Evolutionary conservation across 2,113 vertebrate genomes (phyloP).

Genomic region (Pseudonaja textilis): DNA sequence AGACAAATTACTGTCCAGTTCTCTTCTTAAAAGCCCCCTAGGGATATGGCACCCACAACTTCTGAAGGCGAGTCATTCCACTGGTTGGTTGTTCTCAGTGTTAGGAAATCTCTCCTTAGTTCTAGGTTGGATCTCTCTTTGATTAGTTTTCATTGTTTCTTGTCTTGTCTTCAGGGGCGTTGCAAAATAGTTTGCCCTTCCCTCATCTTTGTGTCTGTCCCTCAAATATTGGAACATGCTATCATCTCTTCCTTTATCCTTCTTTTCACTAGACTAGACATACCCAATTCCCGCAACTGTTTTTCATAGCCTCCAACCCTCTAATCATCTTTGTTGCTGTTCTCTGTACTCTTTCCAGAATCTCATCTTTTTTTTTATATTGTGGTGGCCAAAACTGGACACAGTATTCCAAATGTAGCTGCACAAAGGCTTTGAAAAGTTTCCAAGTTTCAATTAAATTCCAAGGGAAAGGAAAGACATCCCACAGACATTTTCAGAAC

Average conservation of each 20-base stretch:
- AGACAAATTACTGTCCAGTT: not conserved
- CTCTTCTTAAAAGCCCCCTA: not conserved
- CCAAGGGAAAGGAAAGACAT: not conserved
- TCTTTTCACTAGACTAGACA: not conserved
- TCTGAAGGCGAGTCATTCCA: not conserved
- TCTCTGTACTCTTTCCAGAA: not conserved
- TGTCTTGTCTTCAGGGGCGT: not conserved
- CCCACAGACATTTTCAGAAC: not conserved
- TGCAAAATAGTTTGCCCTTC: not conserved
- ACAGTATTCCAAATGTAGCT: not conserved
- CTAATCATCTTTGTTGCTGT: not conserved
- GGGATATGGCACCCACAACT: not conserved
- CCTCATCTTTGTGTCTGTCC: not conserved
- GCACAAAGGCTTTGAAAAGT: not conserved
- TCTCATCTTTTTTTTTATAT: not conserved
- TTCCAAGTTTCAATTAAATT: not conserved
- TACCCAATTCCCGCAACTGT: not conserved
- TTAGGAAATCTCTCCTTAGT: not conserved
- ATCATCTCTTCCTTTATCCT: not conserved
- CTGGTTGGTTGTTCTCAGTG: not conserved
- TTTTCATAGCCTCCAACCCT: not conserved
- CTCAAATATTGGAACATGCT: not conserved
- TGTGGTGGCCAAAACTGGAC: not conserved
- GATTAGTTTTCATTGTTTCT: not conserved
- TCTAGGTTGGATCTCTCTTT: not conserved